Evolutionary conservation across 2,888 invertebrate species (phyloP).

Genomic region (Phyllotreta cruciferae): DNA sequence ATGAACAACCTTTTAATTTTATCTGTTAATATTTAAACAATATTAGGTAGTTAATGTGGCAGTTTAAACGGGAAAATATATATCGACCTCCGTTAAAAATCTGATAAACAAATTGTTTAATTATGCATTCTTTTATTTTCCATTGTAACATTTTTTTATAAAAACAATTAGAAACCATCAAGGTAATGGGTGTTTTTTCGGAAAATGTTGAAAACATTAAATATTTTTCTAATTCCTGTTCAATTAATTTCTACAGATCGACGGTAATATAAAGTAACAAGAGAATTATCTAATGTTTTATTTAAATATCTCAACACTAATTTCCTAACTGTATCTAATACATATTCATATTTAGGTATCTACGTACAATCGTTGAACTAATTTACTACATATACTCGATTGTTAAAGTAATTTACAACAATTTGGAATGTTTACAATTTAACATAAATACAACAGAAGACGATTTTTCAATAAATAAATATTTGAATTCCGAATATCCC

Average conservation of each 20-base stretch:
- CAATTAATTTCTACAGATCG: no score
- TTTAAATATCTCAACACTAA: no score
- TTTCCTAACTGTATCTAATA: no score
- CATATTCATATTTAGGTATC: no score
- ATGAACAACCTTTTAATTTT: background rate
- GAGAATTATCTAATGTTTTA: no score
- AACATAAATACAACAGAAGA: background rate
- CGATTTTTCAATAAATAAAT: slow-evolving; percentile 2
- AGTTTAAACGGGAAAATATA: slow-evolving; percentile 34
- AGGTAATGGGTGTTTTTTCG: slow-evolving; percentile 34
- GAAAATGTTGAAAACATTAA: slow-evolving; percentile 24
- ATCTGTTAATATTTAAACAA: slow-evolving; percentile 21
- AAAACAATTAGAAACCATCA: slow-evolving; percentile 31
- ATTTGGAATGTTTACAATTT: no score
- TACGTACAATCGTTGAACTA: no score
- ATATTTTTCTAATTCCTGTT: background rate
- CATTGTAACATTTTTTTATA: slow-evolving; percentile 31
- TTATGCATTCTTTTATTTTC: slow-evolving; percentile 35
- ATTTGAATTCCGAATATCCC: background rate
- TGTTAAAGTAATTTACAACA: no score
- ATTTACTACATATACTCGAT: no score
- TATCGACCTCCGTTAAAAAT: slow-evolving; percentile 38
- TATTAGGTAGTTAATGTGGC: slow-evolving; percentile 36
- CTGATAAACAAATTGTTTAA: slow-evolving; percentile 41
- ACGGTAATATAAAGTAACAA: no score